A percentile compares a stretch with the other conserved stretches of the same genome.
Evolutionary conservation across 2,113 vertebrate genomes (phyloP).

Genomic region (Odocoileus hemionus): DNA sequence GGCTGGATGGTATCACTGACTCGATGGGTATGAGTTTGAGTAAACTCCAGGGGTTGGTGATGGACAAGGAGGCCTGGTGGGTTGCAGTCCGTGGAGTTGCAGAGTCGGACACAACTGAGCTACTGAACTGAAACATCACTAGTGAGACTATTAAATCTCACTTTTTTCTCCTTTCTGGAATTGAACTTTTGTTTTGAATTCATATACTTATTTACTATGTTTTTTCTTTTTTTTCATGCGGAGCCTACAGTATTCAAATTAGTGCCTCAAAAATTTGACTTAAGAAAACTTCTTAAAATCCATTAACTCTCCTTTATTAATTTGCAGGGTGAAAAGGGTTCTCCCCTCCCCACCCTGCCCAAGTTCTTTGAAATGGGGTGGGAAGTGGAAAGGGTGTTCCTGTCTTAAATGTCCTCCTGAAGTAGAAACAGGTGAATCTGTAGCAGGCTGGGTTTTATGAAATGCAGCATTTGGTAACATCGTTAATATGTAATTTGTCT

Average conservation of each 20-base stretch:
- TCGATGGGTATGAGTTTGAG: background rate
- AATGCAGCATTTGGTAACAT: background rate
- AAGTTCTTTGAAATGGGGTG: background rate
- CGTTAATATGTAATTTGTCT: background rate
- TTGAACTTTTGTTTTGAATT: conserved; percentile 40
- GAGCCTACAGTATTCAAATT: background rate
- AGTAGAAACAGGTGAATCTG: background rate
- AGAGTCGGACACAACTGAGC: background rate
- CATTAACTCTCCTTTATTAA: background rate
- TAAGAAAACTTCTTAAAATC: background rate
- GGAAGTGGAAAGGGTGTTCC: background rate
- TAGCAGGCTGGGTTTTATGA: background rate
- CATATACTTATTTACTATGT: background rate
- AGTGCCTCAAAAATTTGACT: background rate
- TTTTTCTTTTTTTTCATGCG: background rate
- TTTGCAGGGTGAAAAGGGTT: background rate
- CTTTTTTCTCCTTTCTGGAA: background rate
- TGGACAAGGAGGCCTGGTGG: background rate
- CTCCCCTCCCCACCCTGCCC: rapidly evolving
- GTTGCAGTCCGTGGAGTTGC: background rate
- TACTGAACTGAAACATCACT: background rate
- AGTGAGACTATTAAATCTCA: background rate
- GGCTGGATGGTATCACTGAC: background rate
- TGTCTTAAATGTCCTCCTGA: background rate
- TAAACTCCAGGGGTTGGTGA: background rate